Percentiles rank a stretch among this genome's conserved stretches.
Conservation (phyloP, 2,797 vertebrate genomes). For the Sphaeramia orbicularis region DNA sequence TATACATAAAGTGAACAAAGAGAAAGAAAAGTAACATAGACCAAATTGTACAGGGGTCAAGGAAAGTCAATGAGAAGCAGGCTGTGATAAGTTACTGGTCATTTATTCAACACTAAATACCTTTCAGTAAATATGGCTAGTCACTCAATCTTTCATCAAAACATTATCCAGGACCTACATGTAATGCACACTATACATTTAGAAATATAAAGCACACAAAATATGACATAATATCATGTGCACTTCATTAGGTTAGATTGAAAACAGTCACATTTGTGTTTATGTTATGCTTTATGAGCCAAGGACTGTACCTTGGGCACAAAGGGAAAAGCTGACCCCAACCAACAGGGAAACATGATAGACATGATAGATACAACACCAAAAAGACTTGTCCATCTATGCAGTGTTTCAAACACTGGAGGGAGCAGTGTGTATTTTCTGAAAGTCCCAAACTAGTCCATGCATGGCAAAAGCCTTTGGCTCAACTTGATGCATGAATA, state of each 20-base stretch:
- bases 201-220: constrained; percentile 6
- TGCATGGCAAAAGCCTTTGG: constrained; percentile 35
- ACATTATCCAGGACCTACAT: constrained; percentile 38
- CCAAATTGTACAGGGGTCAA: constrained; percentile 10
- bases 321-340: constrained; percentile 25
- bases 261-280: constrained; percentile 43
- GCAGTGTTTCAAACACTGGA: constrained; percentile 61
- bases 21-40: constrained; percentile 7
- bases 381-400: constrained; percentile 17
- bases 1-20: constrained; percentile 1
- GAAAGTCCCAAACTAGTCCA: constrained; percentile 33
- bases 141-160: constrained; percentile 44
- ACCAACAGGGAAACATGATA: constrained; percentile 29
- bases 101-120: constrained; percentile 34
- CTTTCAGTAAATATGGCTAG: constrained; percentile 42
- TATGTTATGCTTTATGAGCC: constrained; percentile 14
- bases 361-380: constrained; percentile 26
- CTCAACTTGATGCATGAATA: constrained; percentile 40
- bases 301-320: constrained; percentile 34
- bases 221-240: constrained; percentile 42
- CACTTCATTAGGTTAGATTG: constrained; percentile 38
- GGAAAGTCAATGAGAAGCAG: constrained; percentile 1
- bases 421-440: constrained; percentile 55
- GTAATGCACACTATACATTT: background rate
- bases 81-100: constrained; percentile 16